Evolutionary conservation across 2,888 invertebrate genomes (phyloP).

Genomic region (Xestia rhomboidea): DNA sequence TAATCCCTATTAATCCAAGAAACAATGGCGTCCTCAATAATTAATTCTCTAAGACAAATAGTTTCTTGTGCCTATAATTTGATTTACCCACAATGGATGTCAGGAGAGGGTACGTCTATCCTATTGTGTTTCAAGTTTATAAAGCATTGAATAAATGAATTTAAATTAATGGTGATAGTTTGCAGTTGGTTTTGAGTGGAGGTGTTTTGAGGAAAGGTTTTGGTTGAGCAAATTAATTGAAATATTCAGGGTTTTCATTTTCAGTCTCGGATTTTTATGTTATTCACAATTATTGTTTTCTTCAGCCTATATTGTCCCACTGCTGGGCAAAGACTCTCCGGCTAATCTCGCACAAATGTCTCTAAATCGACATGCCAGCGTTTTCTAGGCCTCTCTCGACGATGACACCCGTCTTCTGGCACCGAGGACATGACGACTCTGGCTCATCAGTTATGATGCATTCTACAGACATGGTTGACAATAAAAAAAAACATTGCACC

Average conservation of each 20-base stretch:
- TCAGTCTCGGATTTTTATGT: neutral
- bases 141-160: conserved; percentile 55
- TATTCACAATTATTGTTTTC: neutral
- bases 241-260: neutral
- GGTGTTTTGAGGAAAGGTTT: neutral
- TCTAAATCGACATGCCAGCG: too few species aligned
- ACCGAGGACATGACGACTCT: too few species aligned
- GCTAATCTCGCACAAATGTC: too few species aligned
- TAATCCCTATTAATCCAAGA: conserved; percentile 21
- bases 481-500: too few species aligned
- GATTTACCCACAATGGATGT: conserved; percentile 52
- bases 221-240: neutral
- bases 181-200: conserved; percentile 9
- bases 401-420: too few species aligned
- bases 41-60: conserved; percentile 54
- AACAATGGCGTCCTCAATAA: conserved; percentile 42
- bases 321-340: too few species aligned
- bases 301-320: too few species aligned
- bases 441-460: too few species aligned
- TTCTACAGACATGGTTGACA: too few species aligned
- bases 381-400: too few species aligned
- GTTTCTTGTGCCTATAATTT: conserved; percentile 52
- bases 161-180: conserved; percentile 53
- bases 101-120: conserved; percentile 11
- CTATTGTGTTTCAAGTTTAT: conserved; percentile 41